Evolutionary conservation across 2,113 vertebrate species (phyloP).

Genomic region (Pseudorhombus dupliciocellatus): DNA sequence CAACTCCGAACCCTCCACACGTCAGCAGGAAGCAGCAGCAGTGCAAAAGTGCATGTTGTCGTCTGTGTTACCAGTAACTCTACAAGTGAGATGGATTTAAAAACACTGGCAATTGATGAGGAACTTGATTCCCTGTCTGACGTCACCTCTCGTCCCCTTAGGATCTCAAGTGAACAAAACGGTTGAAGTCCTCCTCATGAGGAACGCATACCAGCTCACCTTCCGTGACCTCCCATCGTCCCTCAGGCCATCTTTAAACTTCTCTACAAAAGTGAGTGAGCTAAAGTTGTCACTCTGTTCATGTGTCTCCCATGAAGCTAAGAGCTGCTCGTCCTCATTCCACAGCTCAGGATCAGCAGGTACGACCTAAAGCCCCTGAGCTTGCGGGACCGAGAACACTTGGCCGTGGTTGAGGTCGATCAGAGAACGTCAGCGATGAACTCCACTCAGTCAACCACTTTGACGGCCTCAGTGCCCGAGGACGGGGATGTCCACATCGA

Average conservation of each 20-base stretch:
- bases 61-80: constrained; percentile 81
- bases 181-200: constrained; percentile 77
- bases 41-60: constrained; percentile 52
- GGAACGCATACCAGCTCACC: constrained; percentile 79
- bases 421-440: constrained; percentile 64
- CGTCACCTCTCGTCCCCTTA: constrained; percentile 29
- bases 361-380: constrained; percentile 80
- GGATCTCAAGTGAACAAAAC: constrained; percentile 83
- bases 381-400: constrained; percentile 73
- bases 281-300: background rate
- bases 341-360: constrained; percentile 84
- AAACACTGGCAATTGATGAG: background rate
- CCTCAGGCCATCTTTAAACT: constrained; percentile 86
- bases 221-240: constrained; percentile 81
- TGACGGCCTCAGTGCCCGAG: constrained; percentile 53
- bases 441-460: background rate
- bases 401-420: constrained; percentile 73
- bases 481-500: constrained; percentile 60
- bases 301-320: background rate
- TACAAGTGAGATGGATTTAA: constrained; percentile 75
- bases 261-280: constrained; percentile 84
- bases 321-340: background rate
- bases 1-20: constrained; percentile 50
- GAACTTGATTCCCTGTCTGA: background rate
- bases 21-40: background rate